phyloP scores from a whole-genome alignment of 2,888 invertebrate species.

The Dioctria linearis region DNA sequence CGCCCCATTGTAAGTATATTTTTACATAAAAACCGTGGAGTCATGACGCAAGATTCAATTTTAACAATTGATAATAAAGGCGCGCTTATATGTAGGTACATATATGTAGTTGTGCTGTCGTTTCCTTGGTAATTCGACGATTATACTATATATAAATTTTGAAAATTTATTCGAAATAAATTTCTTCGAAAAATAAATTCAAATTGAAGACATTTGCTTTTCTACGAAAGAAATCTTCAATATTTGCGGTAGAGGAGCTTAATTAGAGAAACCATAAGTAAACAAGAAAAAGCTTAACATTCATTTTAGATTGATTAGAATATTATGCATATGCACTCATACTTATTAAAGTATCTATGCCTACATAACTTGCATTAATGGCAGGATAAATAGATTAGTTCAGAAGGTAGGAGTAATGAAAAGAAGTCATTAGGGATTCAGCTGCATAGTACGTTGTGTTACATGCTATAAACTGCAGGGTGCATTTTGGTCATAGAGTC shows the following conservation, averaged over 20 bases:
- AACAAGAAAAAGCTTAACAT: no score
- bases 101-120: neutral
- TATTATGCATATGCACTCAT: no score
- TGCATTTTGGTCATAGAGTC: no score
- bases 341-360: no score
- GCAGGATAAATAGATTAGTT: no score
- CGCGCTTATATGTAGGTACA: neutral
- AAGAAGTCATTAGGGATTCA: no score
- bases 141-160: neutral
- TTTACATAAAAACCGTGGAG: neutral
- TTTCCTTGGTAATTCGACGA: neutral
- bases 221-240: neutral
- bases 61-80: constrained; percentile 1
- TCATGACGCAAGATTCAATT: constrained; percentile 17
- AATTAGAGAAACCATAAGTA: no score
- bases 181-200: no score
- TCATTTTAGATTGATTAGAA: neutral
- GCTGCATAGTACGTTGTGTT: no score
- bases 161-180: neutral
- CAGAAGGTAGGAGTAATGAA: no score
- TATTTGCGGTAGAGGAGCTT: neutral
- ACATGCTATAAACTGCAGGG: no score
- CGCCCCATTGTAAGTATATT: constrained; percentile 21
- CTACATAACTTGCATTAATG: no score
- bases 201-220: neutral